Percentiles rank a stretch among this genome's conserved stretches.
These are phyloP conservation scores for Rhizomys pruinosus DNA, from an alignment of 2,113 vertebrate species.

Conservation along the genomic window DNA sequence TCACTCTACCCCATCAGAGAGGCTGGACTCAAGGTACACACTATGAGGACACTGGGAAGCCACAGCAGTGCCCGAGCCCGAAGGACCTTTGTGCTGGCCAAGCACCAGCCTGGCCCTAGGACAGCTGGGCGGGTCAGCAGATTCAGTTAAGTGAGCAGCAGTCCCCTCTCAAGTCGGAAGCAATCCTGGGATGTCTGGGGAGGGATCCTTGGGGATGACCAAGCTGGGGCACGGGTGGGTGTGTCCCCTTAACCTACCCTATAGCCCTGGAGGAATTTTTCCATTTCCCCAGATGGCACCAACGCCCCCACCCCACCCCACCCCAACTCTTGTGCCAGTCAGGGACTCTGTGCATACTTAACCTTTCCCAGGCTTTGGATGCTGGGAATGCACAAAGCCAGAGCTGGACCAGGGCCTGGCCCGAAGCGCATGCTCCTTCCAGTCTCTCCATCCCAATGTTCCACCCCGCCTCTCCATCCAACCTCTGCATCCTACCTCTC, in stretches of 20 bases:
- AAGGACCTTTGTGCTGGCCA: not conserved
- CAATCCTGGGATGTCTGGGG: not conserved
- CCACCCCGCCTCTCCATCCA: too few species aligned
- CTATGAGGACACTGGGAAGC: too few species aligned
- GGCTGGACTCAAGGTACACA: not conserved
- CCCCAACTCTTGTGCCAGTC: not conserved
- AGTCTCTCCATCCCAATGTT: too few species aligned
- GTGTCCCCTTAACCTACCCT: not conserved
- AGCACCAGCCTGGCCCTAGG: too few species aligned
- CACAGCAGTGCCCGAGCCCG: too few species aligned
- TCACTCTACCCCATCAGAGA: too few species aligned
- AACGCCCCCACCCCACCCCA: not conserved
- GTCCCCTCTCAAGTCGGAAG: not conserved
- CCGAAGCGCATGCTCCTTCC: too few species aligned
- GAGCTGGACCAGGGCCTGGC: slow-evolving; percentile 86
- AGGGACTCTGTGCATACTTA: not conserved
- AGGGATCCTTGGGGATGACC: not conserved
- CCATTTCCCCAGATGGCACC: not conserved
- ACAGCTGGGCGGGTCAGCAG: not conserved
- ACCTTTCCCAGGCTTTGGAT: slow-evolving; percentile 79
- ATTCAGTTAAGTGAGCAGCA: too few species aligned
- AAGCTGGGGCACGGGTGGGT: too few species aligned
- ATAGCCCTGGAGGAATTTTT: not conserved
- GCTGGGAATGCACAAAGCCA: slow-evolving; percentile 91
- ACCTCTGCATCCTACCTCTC: too few species aligned